These are phyloP conservation scores for Caenorhabditis sp. DNA, from an alignment of 2,888 invertebrate species.

Conservation along the genomic window DNA sequence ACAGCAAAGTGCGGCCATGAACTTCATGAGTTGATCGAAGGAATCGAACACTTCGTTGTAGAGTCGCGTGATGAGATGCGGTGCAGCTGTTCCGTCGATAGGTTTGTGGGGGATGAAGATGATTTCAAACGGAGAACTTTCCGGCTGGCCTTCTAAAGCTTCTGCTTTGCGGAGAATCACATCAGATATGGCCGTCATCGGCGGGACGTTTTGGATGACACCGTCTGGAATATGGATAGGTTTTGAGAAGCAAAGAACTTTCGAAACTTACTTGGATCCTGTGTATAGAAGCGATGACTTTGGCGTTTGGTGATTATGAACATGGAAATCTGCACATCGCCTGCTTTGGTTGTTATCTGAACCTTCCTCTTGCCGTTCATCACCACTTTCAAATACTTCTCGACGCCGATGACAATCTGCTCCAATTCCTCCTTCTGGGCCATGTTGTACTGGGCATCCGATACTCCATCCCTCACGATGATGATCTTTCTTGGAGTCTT, in stretches of 20 bases:
- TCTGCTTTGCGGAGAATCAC: conserved; percentile 66
- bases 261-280: background rate
- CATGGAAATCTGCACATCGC: conserved; percentile 66
- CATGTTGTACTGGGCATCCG: conserved; percentile 70
- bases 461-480: conserved; percentile 71
- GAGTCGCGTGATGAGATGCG: conserved; percentile 70
- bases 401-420: background rate
- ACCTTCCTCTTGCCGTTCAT: conserved; percentile 10
- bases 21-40: conserved; percentile 69
- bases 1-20: conserved; percentile 65
- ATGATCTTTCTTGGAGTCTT: conserved; percentile 60
- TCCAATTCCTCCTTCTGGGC: conserved; percentile 28
- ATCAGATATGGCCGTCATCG: conserved; percentile 71
- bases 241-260: background rate
- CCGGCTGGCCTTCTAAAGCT: conserved; percentile 65
- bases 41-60: conserved; percentile 65
- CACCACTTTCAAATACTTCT: background rate
- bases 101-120: conserved; percentile 10
- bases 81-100: conserved; percentile 72
- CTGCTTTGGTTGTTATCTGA: no score
- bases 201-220: conserved; percentile 61
- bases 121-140: background rate
- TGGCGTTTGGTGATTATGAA: conserved; percentile 78
- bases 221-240: background rate
- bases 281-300: conserved; percentile 64